Base-by-base conservation (phyloP, 2,888 invertebrate genomes). In the Mongoloraphidia duomilia region DNA sequence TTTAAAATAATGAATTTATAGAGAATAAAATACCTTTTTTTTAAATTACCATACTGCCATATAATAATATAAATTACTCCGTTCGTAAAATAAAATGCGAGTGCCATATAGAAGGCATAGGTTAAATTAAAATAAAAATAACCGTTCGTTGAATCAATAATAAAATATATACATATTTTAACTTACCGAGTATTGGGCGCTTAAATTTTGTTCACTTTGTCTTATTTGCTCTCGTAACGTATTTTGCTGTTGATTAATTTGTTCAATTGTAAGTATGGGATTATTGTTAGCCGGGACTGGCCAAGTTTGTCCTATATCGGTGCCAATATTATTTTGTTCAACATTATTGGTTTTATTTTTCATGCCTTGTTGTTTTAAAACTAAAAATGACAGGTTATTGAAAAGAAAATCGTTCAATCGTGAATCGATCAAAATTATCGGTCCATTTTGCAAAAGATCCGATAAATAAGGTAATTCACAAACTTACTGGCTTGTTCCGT, bases 161-260 rank as follows among this genome's bases (percentile, higher is more conserved):
- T 46, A 26, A 17, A 17, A 17, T 17, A 2, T 17, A 17, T 4
- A 17, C 4, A 3, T 17, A 17, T 17, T 48, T 37, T 64, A 62
- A 60, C 77, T 71, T 61, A 90, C 91, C 63, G 91, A 81, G 67
- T 95, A 92, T 65, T 98, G 97, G 48, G 95, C 96, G 59, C 85
- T 83, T 55, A 98, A 76, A 75, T 98, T 98, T 63, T 83, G 85
- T 68, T 97, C 97, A 61, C 95, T 95, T 67, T 96, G 94, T 58
- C 82, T 80, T 54, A 97, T 90, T 73, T 97, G 93, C 63, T 93
- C 92, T 64, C 87, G 84, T 55, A 93, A 72, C 55, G 81, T 76
- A 62, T 79, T 80, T 67, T 92, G 88, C 68, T 93, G 92, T 56
- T 80, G 76, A 61, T 77, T 73, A 61, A 86, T 65, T 61, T 70